Base-by-base conservation (phyloP, 2,888 invertebrate genomes). In the Ectobius pallidus region DNA sequence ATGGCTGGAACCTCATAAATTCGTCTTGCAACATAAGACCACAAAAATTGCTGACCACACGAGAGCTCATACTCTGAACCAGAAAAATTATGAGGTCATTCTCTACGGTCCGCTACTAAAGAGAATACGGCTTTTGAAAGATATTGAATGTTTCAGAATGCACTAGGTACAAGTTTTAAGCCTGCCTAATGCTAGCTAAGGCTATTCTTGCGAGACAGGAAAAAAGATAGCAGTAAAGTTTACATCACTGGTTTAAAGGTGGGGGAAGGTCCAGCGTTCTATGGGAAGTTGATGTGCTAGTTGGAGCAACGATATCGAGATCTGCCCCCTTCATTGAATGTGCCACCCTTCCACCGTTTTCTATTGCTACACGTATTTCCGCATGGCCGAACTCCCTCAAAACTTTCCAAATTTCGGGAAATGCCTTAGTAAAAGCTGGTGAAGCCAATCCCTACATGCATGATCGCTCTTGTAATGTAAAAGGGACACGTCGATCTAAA, bases 391-490 rank as follows among this genome's bases (percentile, higher is more conserved):
- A 34, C 71, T 71, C 67, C 71, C 44, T 67, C 72, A 61, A 69
- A 72, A 72, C 72, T 69, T 72, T 72, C 69, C 61, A 61, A 72
- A 72, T 68, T 68, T 69, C 69, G 46, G 62, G 62, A 63, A 52
- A 46, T 22, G 20, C 22, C 52, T 22, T 52, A 22, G 22, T 14
- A 18, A 52, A 52, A 52, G 22, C 52, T 1, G 30, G 63, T 39
- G 63, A 63, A 63, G 52, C 42, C 63, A 63, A 42, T 63, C 42
- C 39, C 39, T 32, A 20, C 39, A 63, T n/a, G 63, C 62, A 62
- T 39, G 20, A 30, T 39, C 39, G 20, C 62, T 34, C 62, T n/a
- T n/a, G n/a, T n/a, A 62, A 62, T 49, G 49, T 22, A 49, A n/a
- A 22, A 62, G 39, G 34, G 62, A 62, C 62, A 62, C 20, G 7